Conservation (phyloP, 1,140 invertebrate genomes). For the Hyles euphorbiae region DNA sequence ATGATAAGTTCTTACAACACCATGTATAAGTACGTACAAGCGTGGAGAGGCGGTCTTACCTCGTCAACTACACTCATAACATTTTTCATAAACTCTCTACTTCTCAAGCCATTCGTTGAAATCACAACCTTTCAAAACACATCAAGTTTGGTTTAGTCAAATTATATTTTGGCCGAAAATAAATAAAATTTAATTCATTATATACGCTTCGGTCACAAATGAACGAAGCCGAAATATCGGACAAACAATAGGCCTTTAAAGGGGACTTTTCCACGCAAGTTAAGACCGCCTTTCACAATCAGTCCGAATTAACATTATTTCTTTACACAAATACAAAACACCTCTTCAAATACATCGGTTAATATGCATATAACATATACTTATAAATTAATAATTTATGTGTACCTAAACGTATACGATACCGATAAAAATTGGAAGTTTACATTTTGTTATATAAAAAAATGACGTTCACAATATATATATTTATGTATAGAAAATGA, state of each 20-base stretch:
- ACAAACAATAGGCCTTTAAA: no score
- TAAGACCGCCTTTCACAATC: conserved; percentile 4
- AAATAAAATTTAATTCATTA: no score
- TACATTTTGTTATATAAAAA: conserved; percentile 30
- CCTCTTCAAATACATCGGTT: not conserved
- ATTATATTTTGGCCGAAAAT: no score
- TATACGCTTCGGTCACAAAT: no score
- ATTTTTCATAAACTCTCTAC: conserved; percentile 17
- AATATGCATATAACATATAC: conserved; percentile 2
- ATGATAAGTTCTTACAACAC: conserved; percentile 59
- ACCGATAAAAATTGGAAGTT: conserved; percentile 54
- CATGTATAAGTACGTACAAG: conserved; percentile 36
- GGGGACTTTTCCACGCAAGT: not conserved
- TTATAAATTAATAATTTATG: conserved; percentile 13
- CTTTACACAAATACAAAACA: conserved; percentile 9
- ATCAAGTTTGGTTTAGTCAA: no score
- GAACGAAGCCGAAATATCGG: no score
- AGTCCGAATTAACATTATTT: conserved; percentile 2
- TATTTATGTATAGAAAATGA: conserved; percentile 31
- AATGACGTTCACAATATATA: conserved; percentile 39
- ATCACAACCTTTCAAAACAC: conserved; percentile 16
- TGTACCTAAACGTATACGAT: conserved; percentile 54
- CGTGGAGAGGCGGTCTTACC: conserved; percentile 34
- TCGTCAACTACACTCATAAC: conserved; percentile 14
- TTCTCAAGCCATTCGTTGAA: conserved; percentile 18